These are phyloP conservation scores for Theretra japonica DNA, from an alignment of 2,888 invertebrate genomes.

Conservation along the genomic window DNA sequence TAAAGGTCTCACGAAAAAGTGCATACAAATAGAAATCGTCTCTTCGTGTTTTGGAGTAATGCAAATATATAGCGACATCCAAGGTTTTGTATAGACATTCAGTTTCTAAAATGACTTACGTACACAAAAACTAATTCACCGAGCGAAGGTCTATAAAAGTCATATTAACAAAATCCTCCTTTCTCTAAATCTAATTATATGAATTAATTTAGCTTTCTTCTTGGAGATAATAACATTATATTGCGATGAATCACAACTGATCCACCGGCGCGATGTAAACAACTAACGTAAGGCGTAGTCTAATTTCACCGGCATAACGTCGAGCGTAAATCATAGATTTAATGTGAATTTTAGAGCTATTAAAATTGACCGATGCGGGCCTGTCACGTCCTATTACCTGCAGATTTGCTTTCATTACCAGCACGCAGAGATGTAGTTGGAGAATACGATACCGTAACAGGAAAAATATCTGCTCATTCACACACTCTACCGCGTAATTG, in stretches of 20 bases:
- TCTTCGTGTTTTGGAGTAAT: too few species aligned
- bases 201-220: slow-evolving; percentile 12
- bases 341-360: slow-evolving; percentile 51
- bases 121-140: background rate
- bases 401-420: slow-evolving; percentile 42
- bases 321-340: slow-evolving; percentile 37
- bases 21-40: too few species aligned
- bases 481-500: too few species aligned
- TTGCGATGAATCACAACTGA: slow-evolving; percentile 18
- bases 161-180: background rate
- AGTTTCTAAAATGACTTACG: background rate
- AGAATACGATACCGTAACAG: too few species aligned
- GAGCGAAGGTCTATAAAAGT: slow-evolving; percentile 15
- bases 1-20: too few species aligned
- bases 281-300: slow-evolving; percentile 27
- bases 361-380: slow-evolving; percentile 43
- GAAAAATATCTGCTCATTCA: too few species aligned
- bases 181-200: slow-evolving; percentile 13
- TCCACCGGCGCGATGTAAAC: slow-evolving; percentile 5
- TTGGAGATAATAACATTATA: slow-evolving; percentile 7
- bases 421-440: slow-evolving; percentile 26
- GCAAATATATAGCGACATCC: background rate
- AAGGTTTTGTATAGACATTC: background rate
- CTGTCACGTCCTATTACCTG: slow-evolving; percentile 45
- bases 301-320: slow-evolving; percentile 34